These are phyloP conservation scores for Corynorhinus townsendii DNA, from an alignment of 2,113 vertebrate species.

Conservation along the genomic window DNA sequence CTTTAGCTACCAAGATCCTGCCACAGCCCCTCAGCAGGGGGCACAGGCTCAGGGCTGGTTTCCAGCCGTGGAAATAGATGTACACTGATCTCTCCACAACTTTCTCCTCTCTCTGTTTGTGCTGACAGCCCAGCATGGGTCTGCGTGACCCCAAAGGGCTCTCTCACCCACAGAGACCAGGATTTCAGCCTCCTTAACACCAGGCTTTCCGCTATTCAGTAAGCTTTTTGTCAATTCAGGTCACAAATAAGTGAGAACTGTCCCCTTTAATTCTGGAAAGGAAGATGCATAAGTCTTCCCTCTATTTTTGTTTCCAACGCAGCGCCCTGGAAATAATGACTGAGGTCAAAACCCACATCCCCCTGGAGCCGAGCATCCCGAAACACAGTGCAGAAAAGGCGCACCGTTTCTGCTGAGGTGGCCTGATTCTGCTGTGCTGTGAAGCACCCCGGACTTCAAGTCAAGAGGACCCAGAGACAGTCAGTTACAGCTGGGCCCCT, in stretches of 20 bases:
- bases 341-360: neutral
- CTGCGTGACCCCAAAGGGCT: neutral
- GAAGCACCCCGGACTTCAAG: neutral
- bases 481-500: rapidly evolving
- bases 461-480: neutral
- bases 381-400: neutral
- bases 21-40: rapidly evolving
- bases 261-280: neutral
- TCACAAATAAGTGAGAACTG: neutral
- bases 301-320: neutral
- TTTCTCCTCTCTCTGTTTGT: neutral
- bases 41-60: rapidly evolving
- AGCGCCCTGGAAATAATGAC: neutral
- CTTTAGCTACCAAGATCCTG: rapidly evolving
- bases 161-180: neutral
- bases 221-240: neutral
- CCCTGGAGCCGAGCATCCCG: neutral
- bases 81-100: rapidly evolving
- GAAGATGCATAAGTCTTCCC: neutral
- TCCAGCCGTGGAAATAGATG: rapidly evolving
- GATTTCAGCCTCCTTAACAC: neutral
- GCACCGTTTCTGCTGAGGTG: rapidly evolving
- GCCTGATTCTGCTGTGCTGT: neutral
- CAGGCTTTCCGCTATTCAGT: neutral
- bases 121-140: neutral